Conservation (phyloP, 2,113 vertebrate species). For the Micromys minutus region DNA sequence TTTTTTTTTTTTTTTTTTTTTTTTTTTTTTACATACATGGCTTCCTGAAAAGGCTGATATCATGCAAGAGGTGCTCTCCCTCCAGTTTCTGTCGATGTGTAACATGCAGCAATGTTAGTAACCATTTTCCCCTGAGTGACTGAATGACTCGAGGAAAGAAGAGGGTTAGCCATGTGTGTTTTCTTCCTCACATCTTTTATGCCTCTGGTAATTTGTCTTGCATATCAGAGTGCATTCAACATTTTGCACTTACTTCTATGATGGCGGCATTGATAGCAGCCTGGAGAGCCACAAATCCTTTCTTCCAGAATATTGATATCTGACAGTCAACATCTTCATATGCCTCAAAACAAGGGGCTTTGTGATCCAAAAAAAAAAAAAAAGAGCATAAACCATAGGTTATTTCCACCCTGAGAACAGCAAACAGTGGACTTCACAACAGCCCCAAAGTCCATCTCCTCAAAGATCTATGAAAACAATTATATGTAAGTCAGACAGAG, state of each 20-base stretch:
- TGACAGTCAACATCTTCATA: constrained; percentile 4
- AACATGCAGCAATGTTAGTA: neutral
- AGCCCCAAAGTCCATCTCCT: neutral
- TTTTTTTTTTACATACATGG: neutral
- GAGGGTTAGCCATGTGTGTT: neutral
- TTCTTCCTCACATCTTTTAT: neutral
- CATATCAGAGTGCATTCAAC: neutral
- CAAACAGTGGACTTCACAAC: neutral
- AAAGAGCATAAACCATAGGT: neutral
- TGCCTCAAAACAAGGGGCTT: constrained; percentile 36
- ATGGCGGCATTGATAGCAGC: constrained; percentile 85
- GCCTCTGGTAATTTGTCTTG: neutral
- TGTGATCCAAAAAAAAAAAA: constrained; percentile 1
- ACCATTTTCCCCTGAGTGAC: neutral
- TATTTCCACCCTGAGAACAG: neutral
- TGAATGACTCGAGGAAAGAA: neutral
- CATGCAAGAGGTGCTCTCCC: neutral
- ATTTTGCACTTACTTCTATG: constrained; percentile 82
- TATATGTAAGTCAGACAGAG: too few relatives aligned
- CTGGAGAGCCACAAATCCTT: constrained; percentile 83
- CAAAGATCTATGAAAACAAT: neutral
- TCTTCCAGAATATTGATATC: constrained; percentile 71
- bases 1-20: too few relatives aligned
- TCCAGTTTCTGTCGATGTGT: neutral
- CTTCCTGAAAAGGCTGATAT: neutral